Evolutionary conservation across 2,888 invertebrate genomes (phyloP).

Genomic region (Drosophila eohydei): DNA sequence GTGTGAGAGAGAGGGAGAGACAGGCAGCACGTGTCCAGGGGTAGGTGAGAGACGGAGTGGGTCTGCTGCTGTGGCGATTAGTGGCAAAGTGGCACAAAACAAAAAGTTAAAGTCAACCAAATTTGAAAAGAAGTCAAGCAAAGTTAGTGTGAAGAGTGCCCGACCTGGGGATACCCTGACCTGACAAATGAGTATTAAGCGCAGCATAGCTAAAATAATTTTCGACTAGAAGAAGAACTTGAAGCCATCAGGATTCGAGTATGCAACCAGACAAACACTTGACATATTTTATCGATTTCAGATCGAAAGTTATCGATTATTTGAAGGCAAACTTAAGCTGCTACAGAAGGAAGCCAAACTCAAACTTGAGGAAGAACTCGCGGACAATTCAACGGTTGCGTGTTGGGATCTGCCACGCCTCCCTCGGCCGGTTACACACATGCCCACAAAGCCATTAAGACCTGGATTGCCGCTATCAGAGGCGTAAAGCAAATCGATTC

Average conservation of each 20-base stretch:
- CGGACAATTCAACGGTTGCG: no score
- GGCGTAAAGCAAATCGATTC: neutral
- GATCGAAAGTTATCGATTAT: no score
- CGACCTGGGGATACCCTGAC: neutral
- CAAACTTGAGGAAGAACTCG: no score
- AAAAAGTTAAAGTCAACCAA: neutral
- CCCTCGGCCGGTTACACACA: no score
- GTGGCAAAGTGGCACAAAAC: slow-evolving; percentile 1
- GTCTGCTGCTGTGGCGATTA: slow-evolving; percentile 12
- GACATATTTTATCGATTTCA: no score
- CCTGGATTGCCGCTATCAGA: neutral
- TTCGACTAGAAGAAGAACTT: no score
- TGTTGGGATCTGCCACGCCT: neutral
- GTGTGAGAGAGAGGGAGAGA: neutral
- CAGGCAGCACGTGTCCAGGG: neutral
- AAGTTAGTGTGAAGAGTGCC: neutral
- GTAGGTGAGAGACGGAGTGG: neutral
- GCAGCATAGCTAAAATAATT: no score
- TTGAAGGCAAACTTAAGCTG: no score
- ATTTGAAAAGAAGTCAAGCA: neutral
- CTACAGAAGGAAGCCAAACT: no score
- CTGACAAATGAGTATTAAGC: no score
- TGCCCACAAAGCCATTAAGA: neutral
- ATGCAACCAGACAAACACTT: no score
- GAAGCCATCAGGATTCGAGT: no score